Percentiles rank a stretch among this genome's conserved stretches.
Evolutionary conservation across 2,797 vertebrate genomes (phyloP).

Genomic region (Hemitrygon akajei): DNA sequence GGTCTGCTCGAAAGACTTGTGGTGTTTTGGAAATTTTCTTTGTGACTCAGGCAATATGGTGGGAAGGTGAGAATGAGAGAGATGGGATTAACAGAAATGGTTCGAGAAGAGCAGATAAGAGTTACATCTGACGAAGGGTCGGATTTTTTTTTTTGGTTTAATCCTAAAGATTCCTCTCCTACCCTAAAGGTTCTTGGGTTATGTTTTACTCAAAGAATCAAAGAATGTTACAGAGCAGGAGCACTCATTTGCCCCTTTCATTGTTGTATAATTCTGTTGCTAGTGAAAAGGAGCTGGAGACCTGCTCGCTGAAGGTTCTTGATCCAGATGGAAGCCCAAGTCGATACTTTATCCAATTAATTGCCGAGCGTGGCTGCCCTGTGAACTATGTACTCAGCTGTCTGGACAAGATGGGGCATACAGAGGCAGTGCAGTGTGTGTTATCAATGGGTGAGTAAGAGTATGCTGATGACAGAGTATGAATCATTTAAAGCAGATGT

Average conservation of each 20-base stretch:
- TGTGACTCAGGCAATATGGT: background rate
- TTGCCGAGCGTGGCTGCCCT: conserved; percentile 63
- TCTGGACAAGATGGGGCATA: conserved; percentile 66
- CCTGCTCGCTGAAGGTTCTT: conserved; percentile 72
- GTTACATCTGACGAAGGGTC: background rate
- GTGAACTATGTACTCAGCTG: conserved; percentile 63
- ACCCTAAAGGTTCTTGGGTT: background rate
- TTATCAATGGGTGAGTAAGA: conserved; percentile 49
- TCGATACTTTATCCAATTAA: conserved; percentile 58
- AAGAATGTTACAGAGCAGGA: background rate
- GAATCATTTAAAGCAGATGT: background rate
- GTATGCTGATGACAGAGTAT: background rate
- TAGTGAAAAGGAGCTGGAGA: conserved; percentile 70
- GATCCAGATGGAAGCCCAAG: conserved; percentile 65
- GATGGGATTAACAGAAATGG: background rate
- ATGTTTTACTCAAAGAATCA: background rate
- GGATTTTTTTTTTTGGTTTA: background rate
- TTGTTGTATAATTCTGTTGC: conserved; percentile 30
- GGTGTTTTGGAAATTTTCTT: background rate
- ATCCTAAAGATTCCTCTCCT: background rate
- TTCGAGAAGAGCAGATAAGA: background rate
- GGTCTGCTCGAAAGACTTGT: background rate
- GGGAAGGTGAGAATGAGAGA: background rate
- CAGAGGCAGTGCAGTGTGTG: conserved; percentile 61
- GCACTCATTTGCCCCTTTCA: background rate